phyloP scores from a whole-genome alignment of 2,888 invertebrate species.

The Syritta pipiens region DNA sequence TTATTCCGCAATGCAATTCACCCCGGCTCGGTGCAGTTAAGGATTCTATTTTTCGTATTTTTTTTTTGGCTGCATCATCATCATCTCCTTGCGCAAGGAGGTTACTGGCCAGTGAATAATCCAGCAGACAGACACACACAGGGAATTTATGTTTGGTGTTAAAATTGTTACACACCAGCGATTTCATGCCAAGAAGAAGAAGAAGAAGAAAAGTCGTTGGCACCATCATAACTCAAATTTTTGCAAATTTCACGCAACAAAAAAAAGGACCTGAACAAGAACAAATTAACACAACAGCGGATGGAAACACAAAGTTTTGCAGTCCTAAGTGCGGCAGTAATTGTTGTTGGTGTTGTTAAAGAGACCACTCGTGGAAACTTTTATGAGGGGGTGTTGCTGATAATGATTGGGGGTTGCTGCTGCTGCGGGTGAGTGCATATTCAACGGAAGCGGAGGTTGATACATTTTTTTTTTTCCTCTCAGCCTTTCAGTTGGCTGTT shows the following conservation, averaged over 20 bases:
- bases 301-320: background rate
- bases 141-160: background rate
- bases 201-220: constrained; percentile 38
- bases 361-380: constrained; percentile 25
- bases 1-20: constrained; percentile 33
- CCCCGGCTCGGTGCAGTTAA: constrained; percentile 5
- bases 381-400: constrained; percentile 5
- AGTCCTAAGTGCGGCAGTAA: constrained; percentile 6
- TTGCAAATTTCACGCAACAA: constrained; percentile 2
- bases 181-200: constrained; percentile 1
- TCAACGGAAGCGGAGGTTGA: background rate
- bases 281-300: background rate
- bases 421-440: constrained; percentile 4
- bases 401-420: background rate
- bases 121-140: background rate
- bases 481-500: constrained; percentile 15
- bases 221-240: constrained; percentile 23
- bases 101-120: background rate
- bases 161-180: constrained; percentile 5
- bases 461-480: too few relatives aligned
- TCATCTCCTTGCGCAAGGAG: background rate
- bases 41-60: too few relatives aligned
- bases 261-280: too few relatives aligned
- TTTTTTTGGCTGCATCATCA: constrained; percentile 24
- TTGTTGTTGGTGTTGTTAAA: constrained; percentile 23